phyloP scores from a whole-genome alignment of 1,140 invertebrate species.

The Apis dorsata region DNA sequence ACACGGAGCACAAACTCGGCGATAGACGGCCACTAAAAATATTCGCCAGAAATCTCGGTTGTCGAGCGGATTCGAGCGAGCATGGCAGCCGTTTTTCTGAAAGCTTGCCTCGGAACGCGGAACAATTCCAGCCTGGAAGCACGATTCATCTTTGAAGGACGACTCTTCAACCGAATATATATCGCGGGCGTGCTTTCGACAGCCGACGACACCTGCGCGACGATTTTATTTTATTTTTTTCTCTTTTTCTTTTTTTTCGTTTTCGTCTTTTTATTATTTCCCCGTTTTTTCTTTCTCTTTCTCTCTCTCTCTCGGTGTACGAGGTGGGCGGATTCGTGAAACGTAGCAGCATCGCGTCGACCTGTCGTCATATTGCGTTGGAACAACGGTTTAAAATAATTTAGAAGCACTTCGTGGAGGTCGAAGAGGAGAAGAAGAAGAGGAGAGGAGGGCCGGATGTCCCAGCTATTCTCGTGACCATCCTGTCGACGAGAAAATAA shows the following conservation, averaged over 20 bases:
- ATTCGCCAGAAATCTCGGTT: conserved; percentile 7
- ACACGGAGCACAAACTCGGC: neutral
- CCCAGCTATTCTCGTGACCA: conserved; percentile 34
- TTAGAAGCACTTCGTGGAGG: conserved; percentile 46
- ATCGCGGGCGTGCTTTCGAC: conserved; percentile 56
- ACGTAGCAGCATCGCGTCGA: conserved; percentile 8
- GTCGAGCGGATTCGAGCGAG: too few relatives aligned
- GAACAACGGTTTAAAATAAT: conserved; percentile 65
- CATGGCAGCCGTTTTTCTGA: neutral
- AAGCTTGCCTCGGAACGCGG: neutral
- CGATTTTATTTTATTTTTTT: conserved; percentile 38
- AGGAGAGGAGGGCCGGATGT: conserved; percentile 1
- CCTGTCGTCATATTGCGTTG: conserved; percentile 53
- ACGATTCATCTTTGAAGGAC: conserved; percentile 39
- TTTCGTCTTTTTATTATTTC: neutral
- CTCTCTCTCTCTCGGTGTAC: neutral
- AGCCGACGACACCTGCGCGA: conserved; percentile 52
- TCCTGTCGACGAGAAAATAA: conserved; percentile 58
- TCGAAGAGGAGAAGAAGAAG: neutral
- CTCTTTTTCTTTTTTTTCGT: neutral
- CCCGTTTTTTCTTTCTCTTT: neutral
- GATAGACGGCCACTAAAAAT: neutral
- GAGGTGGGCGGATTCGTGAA: neutral
- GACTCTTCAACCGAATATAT: conserved; percentile 58
- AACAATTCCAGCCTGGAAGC: conserved; percentile 19